A percentile compares a stretch with the other conserved stretches of the same genome.
phyloP scores from a whole-genome alignment of 2,888 invertebrate species.

The Polia nebulosa region DNA sequence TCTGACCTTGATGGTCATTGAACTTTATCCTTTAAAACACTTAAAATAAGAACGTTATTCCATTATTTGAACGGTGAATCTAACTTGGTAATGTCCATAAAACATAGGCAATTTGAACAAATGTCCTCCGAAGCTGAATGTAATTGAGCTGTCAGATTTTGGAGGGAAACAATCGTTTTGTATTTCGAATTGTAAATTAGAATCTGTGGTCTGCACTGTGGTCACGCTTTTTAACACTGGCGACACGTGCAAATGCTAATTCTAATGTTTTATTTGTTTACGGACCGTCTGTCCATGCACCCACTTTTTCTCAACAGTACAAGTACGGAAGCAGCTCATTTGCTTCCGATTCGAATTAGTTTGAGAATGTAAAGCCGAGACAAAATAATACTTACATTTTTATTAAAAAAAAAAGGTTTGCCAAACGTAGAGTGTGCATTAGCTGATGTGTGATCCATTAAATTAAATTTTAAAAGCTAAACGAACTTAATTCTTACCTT shows the following conservation, averaged over 20 bases:
- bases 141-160: slow-evolving; percentile 88
- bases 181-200: slow-evolving; percentile 54
- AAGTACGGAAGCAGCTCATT: neutral
- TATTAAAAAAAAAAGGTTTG: no score
- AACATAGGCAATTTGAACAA: slow-evolving; percentile 87
- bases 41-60: slow-evolving; percentile 21
- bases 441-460: no score
- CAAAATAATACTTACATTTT: no score
- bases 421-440: no score
- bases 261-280: neutral
- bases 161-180: slow-evolving; percentile 77
- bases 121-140: slow-evolving; percentile 84
- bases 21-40: slow-evolving; percentile 63
- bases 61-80: slow-evolving; percentile 20
- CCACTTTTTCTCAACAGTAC: neutral
- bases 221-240: slow-evolving; percentile 14
- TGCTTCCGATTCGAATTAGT: neutral
- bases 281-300: no score
- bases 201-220: slow-evolving; percentile 1
- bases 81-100: slow-evolving; percentile 69
- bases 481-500: no score
- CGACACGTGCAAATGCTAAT: neutral
- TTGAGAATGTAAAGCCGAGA: neutral
- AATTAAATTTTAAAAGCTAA: no score
- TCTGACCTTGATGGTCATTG: slow-evolving; percentile 27